These are phyloP conservation scores for Plutella xylostella DNA, from an alignment of 2,888 invertebrate genomes.

Conservation along the genomic window DNA sequence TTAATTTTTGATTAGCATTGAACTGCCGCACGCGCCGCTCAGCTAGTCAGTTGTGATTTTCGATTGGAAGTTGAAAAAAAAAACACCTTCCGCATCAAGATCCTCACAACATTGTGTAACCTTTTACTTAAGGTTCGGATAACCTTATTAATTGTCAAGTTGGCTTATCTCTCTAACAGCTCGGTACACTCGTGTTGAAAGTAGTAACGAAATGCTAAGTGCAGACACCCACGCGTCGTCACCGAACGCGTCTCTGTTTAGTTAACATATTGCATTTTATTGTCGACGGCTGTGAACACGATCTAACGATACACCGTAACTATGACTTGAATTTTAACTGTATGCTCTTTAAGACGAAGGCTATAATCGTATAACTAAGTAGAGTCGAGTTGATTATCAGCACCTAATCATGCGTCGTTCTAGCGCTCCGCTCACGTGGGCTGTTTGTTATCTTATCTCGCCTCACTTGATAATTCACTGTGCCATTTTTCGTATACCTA, in stretches of 20 bases:
- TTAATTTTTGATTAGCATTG: too few relatives aligned
- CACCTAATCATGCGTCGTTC: not conserved
- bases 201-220: conserved; percentile 48
- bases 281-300: not conserved
- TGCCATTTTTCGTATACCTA: conserved; percentile 42
- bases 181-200: conserved; percentile 35
- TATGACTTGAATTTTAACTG: not conserved
- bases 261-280: not conserved
- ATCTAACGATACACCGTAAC: not conserved
- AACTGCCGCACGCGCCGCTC: too few relatives aligned
- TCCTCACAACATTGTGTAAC: conserved; percentile 13
- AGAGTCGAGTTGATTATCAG: not conserved
- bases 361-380: too few relatives aligned
- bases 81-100: too few relatives aligned
- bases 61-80: too few relatives aligned
- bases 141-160: conserved; percentile 40
- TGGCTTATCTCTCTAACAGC: conserved; percentile 34
- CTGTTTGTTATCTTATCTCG: conserved; percentile 59
- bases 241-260: not conserved
- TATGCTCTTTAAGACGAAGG: not conserved
- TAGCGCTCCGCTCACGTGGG: conserved; percentile 33
- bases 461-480: conserved; percentile 40
- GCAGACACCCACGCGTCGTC: conserved; percentile 40
- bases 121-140: conserved; percentile 33
- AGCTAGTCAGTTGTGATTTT: too few relatives aligned